A percentile compares a stretch with the other conserved stretches of the same genome.
phyloP scores from a whole-genome alignment of 2,113 vertebrate genomes.

The Poeciliopsis turrubarensis region DNA sequence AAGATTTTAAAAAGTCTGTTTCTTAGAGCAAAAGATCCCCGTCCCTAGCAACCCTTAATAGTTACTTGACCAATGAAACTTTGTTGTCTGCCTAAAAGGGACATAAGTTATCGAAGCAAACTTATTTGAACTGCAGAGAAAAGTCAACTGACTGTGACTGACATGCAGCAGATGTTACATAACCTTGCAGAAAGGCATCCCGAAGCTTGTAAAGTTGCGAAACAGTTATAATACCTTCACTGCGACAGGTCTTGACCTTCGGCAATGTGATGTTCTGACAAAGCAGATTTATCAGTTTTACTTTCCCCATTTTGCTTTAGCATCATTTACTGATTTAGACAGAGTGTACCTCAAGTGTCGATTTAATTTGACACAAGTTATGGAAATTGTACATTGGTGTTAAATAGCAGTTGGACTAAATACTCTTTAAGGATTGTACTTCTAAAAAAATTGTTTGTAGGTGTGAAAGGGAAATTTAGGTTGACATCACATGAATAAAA shows the following conservation, averaged over 20 bases:
- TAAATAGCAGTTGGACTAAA: too few species aligned
- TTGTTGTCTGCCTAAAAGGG: too few species aligned
- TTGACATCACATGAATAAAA: neutral
- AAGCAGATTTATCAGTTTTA: neutral
- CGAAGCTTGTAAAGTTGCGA: neutral
- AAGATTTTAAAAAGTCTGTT: too few species aligned
- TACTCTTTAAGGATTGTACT: too few species aligned
- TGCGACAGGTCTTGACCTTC: neutral
- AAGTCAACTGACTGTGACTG: conserved; percentile 28
- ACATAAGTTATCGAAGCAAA: neutral
- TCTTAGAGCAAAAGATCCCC: too few species aligned
- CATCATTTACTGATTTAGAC: neutral
- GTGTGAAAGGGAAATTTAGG: neutral
- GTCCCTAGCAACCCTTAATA: neutral
- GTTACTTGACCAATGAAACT: too few species aligned
- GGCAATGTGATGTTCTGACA: neutral
- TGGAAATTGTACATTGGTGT: too few species aligned
- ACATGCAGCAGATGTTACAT: conserved; percentile 30
- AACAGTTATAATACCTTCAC: neutral
- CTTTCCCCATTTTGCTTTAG: neutral
- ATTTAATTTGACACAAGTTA: too few species aligned
- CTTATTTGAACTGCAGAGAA: conserved; percentile 8
- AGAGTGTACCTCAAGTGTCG: too few species aligned
- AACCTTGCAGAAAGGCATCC: conserved; percentile 2
- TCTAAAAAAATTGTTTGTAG: neutral